Evolutionary conservation across 2,797 vertebrate genomes (phyloP), one percentile per base, ranked within the genome.

Genomic region (Ispidina lecontei): DNA sequence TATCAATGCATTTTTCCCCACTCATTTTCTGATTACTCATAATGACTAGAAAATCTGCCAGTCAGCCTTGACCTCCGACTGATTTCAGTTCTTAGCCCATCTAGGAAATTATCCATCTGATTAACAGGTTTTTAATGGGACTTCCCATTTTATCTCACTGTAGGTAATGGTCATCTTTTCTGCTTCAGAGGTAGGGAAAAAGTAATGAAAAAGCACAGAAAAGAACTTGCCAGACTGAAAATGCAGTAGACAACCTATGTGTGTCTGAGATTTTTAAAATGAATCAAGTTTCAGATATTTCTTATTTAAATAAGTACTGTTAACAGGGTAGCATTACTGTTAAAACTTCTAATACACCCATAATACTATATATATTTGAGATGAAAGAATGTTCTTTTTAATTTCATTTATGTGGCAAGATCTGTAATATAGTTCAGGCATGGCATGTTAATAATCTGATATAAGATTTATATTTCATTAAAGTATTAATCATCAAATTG

Each of bases 361-460:
- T 73, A 62, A 33, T 73, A 15, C 18, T 46, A 6, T 41, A 47
- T n/a, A 31, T 17, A 31, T 70, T 37, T 82, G 64, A 90, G n/a
- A 37, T 56, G 14, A 58, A 86, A 74, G 2, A 86, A 35, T 63
- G 13, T 49, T 73, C 39, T 74, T 77, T 84, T 58, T 8, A 21
- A 35, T 58, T 88, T 69, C 29, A 67, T 65, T 93, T 91, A n/a
- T 44, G 25, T 77, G 73, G n/a, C 56, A 64, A 68, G 22, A 49
- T 76, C 22, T 85, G 14, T 72, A 59, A 39, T 62, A 18, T 7
- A 74, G n/a, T 83, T 79, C 37, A 85, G 44, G 9, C 58, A 85
- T 85, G 72, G 86, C 51, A 83, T 91, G 91, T 85, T 77, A 71
- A 58, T 82, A 25, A 71, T 85, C 39, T 65, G 65, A 75, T 87